Conservation (phyloP, 2,888 invertebrate genomes). For the Spisula solida region DNA sequence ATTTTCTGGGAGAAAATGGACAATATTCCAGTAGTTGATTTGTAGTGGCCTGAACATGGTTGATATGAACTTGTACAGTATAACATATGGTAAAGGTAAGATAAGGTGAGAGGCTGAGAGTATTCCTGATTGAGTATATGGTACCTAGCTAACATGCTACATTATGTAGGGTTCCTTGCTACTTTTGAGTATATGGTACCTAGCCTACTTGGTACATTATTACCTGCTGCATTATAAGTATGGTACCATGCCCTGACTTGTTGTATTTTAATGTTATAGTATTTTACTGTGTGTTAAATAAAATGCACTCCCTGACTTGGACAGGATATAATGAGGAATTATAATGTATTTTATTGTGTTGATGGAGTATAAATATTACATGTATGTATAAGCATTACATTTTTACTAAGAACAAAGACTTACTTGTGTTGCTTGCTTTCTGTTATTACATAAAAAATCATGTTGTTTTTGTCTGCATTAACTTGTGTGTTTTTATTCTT, state of each 20-base stretch:
- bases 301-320: neutral
- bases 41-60: neutral
- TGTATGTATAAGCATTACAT: neutral
- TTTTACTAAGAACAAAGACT: neutral
- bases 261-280: too few species aligned
- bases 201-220: too few species aligned
- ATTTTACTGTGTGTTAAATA: too few species aligned
- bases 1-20: neutral
- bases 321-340: neutral
- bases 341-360: neutral
- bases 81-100: conserved; percentile 26
- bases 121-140: neutral
- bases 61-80: neutral
- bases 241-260: too few species aligned
- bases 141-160: neutral
- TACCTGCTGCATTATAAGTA: too few species aligned
- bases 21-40: neutral
- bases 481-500: too few species aligned
- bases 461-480: neutral
- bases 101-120: conserved; percentile 11
- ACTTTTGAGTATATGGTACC: too few species aligned
- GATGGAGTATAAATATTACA: neutral
- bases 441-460: neutral
- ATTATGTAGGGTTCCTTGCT: neutral
- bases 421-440: neutral